phyloP scores from a whole-genome alignment of 2,797 vertebrate genomes.

The Schizopygopsis pylzovi region DNA sequence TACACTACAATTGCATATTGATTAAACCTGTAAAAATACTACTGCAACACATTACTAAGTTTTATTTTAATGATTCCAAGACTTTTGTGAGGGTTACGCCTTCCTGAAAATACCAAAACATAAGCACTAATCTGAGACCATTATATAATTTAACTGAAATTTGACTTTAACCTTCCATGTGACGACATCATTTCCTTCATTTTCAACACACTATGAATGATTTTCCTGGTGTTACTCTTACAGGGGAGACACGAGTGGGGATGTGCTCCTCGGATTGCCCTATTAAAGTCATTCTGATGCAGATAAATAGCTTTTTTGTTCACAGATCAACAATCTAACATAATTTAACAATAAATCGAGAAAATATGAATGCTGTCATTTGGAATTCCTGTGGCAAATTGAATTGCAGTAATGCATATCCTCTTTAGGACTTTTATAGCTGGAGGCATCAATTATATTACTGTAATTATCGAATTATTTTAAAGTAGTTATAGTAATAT shows the following conservation, averaged over 20 bases:
- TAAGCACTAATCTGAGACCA: background rate
- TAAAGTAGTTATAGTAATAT: background rate
- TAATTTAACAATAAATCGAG: background rate
- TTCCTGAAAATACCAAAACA: background rate
- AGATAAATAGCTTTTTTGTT: background rate
- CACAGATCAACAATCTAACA: background rate
- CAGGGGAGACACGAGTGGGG: background rate
- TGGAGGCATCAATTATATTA: background rate
- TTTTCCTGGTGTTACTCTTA: background rate
- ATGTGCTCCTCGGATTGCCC: background rate
- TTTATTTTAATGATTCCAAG: background rate
- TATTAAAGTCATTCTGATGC: background rate
- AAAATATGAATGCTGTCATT: slow-evolving; percentile 1
- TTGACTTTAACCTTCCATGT: background rate
- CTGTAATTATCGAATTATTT: background rate
- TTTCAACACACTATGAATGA: background rate
- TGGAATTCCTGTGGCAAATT: background rate
- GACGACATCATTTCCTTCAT: background rate
- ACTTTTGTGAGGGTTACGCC: background rate
- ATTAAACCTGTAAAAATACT: background rate
- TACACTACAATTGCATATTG: background rate
- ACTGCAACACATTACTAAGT: background rate
- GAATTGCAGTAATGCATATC: background rate
- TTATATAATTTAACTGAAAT: background rate
- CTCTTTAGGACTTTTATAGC: background rate